Base-by-base conservation (phyloP, 2,888 invertebrate genomes). In the Drosophila demipolita region DNA sequence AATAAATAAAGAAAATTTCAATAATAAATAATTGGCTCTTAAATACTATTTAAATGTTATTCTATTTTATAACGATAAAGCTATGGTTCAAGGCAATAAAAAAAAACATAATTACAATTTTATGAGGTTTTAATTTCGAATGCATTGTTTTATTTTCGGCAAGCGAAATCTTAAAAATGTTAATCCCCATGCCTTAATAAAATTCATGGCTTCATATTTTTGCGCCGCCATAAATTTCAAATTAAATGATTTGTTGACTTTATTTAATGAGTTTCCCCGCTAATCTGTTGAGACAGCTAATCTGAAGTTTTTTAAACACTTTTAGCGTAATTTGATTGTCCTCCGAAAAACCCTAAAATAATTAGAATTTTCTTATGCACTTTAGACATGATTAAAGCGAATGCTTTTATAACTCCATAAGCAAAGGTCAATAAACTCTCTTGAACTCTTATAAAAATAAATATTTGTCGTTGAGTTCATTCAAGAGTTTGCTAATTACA, bases 181-280 rank as follows among this genome's bases (percentile, higher is more conserved):
- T 32, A 29, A 33, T 40, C n/a, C 12, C 45, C 66, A 59, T 61
- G 67, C 38, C 29, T 50, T 61, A 50, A 58, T 50, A 38, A 29
- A 36, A 32, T 73, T 75, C 33, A 74, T 67, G 40, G 53, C 49
- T n/a, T 3, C 33, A 57, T 62, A 52, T 68, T 69, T 74, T 42
- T 57, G 26, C 57, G 26, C n/a, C 45, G 20, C 48, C n/a, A 17
- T 17, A 38, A 76, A 65, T 61, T 50, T 42, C 32, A 61, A 79
- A 74, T 73, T 73, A 62, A 78, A 74, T 61, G 48, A 68, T 74
- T 61, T 57, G 40, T 40, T 69, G 48, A 58, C 68, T 58, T 54
- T 64, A 50, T 52, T 63, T 38, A 59, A 52, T 42, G 17, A 8
- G 29, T 32, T 50, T n/a, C 3, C 1, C 33, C 23, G 23, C 40